Evolutionary conservation across 2,888 invertebrate genomes (phyloP).

Genomic region (Drosophila maculinotata): DNA sequence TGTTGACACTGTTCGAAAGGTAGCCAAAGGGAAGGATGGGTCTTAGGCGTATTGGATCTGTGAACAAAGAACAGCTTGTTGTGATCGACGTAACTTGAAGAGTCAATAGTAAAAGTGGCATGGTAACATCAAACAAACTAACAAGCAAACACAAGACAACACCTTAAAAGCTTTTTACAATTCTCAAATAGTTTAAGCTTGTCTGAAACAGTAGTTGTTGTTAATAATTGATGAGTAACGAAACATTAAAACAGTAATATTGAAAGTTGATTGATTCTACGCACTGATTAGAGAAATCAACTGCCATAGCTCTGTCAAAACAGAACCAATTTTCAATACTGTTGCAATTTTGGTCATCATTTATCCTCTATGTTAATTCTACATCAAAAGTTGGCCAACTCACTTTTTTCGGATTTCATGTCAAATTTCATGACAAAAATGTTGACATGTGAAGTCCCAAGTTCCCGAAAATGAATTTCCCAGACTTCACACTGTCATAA

Average conservation of each 20-base stretch:
- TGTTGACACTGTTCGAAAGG: conserved; percentile 50
- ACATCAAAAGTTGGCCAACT: too few species aligned
- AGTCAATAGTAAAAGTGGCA: conserved; percentile 19
- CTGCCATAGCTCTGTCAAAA: too few species aligned
- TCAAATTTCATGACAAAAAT: too few species aligned
- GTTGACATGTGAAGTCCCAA: too few species aligned
- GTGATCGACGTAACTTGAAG: conserved; percentile 35
- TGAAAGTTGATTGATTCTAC: not conserved
- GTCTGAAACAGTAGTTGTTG: not conserved
- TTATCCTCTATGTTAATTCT: too few species aligned
- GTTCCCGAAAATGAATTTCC: too few species aligned
- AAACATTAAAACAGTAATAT: not conserved
- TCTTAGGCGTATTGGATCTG: conserved; percentile 2
- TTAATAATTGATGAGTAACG: not conserved
- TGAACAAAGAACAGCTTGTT: conserved; percentile 37
- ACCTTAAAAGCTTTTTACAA: conserved; percentile 9
- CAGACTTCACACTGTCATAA: too few species aligned
- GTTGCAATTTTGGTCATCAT: too few species aligned
- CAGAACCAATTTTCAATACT: too few species aligned
- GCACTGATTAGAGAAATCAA: too few species aligned
- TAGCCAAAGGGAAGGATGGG: not conserved
- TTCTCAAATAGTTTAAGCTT: conserved; percentile 4
- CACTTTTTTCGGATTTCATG: too few species aligned
- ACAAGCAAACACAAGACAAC: conserved; percentile 20
- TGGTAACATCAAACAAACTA: conserved; percentile 25